Conservation (phyloP, 2,113 vertebrate species). For the Corythornis vintsioides region DNA sequence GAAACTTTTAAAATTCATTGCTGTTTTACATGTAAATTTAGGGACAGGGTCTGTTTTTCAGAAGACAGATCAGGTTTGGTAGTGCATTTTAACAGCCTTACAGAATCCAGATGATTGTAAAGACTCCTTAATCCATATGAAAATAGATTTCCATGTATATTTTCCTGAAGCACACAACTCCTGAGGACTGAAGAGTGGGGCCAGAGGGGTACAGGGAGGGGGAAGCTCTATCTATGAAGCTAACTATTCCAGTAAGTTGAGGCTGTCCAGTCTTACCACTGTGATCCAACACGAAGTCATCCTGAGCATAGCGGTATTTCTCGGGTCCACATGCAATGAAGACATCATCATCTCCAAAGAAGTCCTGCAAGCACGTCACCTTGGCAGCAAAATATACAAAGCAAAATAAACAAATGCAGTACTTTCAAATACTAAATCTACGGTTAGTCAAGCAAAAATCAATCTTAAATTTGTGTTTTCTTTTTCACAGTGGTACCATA, state of each 20-base stretch:
- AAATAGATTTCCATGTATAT: background rate
- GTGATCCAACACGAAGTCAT: slow-evolving; percentile 97
- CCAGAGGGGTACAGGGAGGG: rapidly evolving
- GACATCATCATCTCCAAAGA: slow-evolving; percentile 97
- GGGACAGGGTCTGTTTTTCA: background rate
- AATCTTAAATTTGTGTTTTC: background rate
- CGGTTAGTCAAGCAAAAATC: background rate
- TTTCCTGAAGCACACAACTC: background rate
- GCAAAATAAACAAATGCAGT: slow-evolving; percentile 1
- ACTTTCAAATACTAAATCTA: background rate
- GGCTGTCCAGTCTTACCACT: slow-evolving; percentile 86
- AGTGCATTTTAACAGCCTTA: background rate
- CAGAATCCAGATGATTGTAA: background rate
- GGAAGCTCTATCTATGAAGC: background rate
- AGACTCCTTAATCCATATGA: background rate
- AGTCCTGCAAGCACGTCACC: slow-evolving; percentile 94
- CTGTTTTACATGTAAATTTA: background rate
- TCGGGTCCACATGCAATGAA: slow-evolving; percentile 97
- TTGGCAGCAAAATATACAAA: slow-evolving; percentile 50
- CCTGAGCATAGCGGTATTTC: slow-evolving; percentile 94
- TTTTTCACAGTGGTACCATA: background rate
- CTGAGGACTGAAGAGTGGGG: background rate
- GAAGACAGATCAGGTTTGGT: background rate
- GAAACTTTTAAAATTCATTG: background rate
- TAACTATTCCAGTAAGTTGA: background rate